phyloP scores from a whole-genome alignment of 2,113 vertebrate species.

The Nerophis lumbriciformis region DNA sequence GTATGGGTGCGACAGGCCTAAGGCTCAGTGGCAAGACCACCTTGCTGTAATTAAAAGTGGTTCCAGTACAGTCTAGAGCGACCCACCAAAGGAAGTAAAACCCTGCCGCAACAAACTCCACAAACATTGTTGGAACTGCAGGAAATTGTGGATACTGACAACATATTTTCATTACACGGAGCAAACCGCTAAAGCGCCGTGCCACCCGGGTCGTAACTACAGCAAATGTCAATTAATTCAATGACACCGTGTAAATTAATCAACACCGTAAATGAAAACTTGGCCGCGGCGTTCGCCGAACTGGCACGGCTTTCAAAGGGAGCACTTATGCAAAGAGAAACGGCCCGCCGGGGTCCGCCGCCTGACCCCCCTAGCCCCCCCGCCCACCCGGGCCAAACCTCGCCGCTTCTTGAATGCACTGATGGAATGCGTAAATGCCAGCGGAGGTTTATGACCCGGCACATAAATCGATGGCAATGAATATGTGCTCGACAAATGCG shows the following conservation, averaged over 20 bases:
- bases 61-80: too few relatives aligned
- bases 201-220: too few relatives aligned
- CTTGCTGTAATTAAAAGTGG: too few relatives aligned
- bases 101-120: too few relatives aligned
- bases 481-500: slow-evolving; percentile 51
- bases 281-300: slow-evolving; percentile 29
- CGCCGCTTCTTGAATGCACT: slow-evolving; percentile 40
- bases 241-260: not conserved
- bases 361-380: slow-evolving; percentile 30
- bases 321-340: slow-evolving; percentile 49
- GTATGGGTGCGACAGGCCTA: too few relatives aligned
- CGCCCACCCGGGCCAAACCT: slow-evolving; percentile 52
- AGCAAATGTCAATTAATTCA: too few relatives aligned
- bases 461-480: slow-evolving; percentile 62
- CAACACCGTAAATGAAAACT: slow-evolving; percentile 37
- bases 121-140: too few relatives aligned
- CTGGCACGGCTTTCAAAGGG: slow-evolving; percentile 47
- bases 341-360: slow-evolving; percentile 36
- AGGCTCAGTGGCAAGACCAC: too few relatives aligned
- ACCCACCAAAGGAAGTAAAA: too few relatives aligned
- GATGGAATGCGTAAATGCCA: slow-evolving; percentile 62
- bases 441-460: slow-evolving; percentile 55
- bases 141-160: too few relatives aligned
- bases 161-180: too few relatives aligned
- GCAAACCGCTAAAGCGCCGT: too few relatives aligned